These are phyloP conservation scores for Dermatemys mawii DNA, from an alignment of 2,113 vertebrate species.

Conservation along the genomic window DNA sequence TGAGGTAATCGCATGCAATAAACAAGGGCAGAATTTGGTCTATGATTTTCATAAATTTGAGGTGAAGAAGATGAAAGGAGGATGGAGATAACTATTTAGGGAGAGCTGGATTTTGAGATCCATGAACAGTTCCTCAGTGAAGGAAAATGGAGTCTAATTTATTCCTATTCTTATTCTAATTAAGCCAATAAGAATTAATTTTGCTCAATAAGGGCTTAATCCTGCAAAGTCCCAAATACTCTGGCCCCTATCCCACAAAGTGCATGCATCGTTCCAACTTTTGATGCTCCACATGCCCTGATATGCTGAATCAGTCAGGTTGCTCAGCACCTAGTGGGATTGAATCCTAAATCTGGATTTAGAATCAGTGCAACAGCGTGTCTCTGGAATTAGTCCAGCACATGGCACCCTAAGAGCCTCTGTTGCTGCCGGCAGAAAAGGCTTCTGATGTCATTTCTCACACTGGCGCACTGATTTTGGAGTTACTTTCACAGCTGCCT, in stretches of 20 bases:
- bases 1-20: not conserved
- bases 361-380: not conserved
- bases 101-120: not conserved
- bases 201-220: not conserved
- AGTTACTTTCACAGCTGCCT: not conserved
- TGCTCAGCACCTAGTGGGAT: rapidly evolving
- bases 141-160: not conserved
- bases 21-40: not conserved
- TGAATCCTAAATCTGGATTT: not conserved
- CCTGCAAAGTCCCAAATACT: not conserved
- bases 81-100: not conserved
- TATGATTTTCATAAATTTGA: not conserved
- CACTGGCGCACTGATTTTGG: rapidly evolving
- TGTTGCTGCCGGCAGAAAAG: not conserved
- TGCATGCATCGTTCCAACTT: not conserved
- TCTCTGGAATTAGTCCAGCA: not conserved
- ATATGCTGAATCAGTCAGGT: rapidly evolving
- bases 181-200: not conserved
- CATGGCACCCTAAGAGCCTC: not conserved
- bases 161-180: not conserved
- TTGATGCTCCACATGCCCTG: rapidly evolving
- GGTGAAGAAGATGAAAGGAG: not conserved
- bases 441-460: not conserved
- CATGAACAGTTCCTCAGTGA: not conserved
- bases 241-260: not conserved